Percentiles rank a stretch among this genome's conserved stretches.
Evolutionary conservation across 2,797 vertebrate species (phyloP).

Genomic region (Neopelma chrysocephalum): DNA sequence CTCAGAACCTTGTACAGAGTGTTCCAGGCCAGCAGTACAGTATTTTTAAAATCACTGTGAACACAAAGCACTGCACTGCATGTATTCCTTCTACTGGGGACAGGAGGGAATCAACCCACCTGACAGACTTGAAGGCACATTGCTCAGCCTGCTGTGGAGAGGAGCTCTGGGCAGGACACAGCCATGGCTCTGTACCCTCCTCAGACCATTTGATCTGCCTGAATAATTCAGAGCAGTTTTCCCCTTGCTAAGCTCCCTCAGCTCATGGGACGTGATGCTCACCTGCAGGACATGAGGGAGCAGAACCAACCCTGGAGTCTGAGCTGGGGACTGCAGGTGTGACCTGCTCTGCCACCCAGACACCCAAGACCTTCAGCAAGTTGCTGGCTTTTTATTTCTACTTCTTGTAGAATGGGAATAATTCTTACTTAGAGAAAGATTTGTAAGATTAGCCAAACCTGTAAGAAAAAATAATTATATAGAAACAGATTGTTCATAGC

Average conservation of each 20-base stretch:
- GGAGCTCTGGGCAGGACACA: background rate
- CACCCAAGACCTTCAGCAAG: background rate
- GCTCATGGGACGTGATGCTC: background rate
- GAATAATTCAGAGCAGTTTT: background rate
- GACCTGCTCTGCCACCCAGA: background rate
- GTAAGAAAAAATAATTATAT: background rate
- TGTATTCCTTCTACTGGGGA: background rate
- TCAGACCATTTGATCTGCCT: background rate
- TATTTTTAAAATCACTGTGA: background rate
- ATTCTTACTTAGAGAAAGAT: background rate
- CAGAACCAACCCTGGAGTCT: rapidly evolving
- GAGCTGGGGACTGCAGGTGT: background rate
- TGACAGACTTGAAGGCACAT: background rate
- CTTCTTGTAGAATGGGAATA: background rate
- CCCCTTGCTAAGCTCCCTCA: background rate
- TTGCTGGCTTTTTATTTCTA: background rate
- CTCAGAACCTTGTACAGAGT: background rate
- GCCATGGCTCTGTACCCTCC: background rate
- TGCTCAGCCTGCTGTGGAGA: background rate
- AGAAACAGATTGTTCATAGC: background rate
- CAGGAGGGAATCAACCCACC: background rate
- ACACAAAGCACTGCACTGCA: background rate
- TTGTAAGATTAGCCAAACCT: background rate
- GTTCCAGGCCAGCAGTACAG: background rate
- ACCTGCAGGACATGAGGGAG: background rate